Percentiles rank a stretch among this genome's conserved stretches.
Conservation (phyloP, 2,888 invertebrate species). For the Harpalus rufipes region DNA sequence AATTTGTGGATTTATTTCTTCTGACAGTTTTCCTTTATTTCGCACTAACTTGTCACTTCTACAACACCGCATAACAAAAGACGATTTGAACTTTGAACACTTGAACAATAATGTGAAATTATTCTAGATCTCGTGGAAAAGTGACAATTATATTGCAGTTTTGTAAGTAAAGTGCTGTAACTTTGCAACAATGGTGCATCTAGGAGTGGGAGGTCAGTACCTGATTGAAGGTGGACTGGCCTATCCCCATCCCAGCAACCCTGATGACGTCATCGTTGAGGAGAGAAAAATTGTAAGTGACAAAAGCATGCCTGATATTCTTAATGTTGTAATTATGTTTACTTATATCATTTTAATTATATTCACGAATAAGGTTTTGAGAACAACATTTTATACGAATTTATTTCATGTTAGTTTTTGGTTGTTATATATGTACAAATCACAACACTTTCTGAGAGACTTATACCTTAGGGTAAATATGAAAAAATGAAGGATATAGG, state of each 20-base stretch:
- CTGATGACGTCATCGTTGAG: slow-evolving; percentile 73
- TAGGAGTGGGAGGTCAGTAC: slow-evolving; percentile 74
- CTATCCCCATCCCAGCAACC: slow-evolving; percentile 71
- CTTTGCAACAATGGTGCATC: slow-evolving; percentile 72
- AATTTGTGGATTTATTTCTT: neutral
- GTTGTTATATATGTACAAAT: no score
- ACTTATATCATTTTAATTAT: neutral
- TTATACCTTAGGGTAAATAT: no score
- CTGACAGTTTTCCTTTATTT: neutral
- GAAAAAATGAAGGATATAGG: no score
- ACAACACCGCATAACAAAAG: neutral
- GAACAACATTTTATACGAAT: no score
- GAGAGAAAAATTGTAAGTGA: slow-evolving; percentile 74
- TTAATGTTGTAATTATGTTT: neutral
- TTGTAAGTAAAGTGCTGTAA: slow-evolving; percentile 23
- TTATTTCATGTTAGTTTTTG: no score
- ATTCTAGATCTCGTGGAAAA: slow-evolving; percentile 9
- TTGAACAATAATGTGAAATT: slow-evolving; percentile 14
- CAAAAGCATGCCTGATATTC: neutral
- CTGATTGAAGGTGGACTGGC: slow-evolving; percentile 73
- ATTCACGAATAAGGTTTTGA: no score
- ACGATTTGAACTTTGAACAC: neutral
- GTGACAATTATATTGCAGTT: neutral
- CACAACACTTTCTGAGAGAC: no score
- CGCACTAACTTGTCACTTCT: neutral